phyloP scores from a whole-genome alignment of 2,888 invertebrate species.

The Acronicta alni region DNA sequence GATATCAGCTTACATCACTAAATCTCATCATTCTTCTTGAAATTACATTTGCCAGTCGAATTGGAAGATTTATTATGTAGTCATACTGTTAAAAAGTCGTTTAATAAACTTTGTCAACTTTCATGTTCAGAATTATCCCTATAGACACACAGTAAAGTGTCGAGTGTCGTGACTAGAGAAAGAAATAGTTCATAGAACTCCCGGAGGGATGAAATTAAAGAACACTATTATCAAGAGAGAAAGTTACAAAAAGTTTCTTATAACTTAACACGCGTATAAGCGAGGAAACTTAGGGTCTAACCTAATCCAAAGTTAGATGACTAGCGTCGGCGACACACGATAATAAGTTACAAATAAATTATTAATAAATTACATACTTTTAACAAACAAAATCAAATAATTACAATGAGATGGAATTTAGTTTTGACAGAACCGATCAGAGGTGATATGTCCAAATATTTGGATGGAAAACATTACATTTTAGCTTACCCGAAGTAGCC shows the following conservation, averaged over 20 bases:
- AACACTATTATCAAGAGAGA: slow-evolving; percentile 69
- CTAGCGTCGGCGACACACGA: slow-evolving; percentile 79
- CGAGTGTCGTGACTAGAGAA: slow-evolving; percentile 81
- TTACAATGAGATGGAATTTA: slow-evolving; percentile 35
- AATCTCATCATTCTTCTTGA: slow-evolving; percentile 41
- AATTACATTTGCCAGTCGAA: slow-evolving; percentile 44
- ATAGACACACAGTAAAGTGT: slow-evolving; percentile 69
- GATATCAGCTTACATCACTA: slow-evolving; percentile 14
- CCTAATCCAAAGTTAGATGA: slow-evolving; percentile 81
- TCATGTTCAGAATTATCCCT: slow-evolving; percentile 60
- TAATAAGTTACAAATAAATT: slow-evolving; percentile 77
- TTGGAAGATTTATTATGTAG: slow-evolving; percentile 31
- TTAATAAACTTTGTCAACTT: slow-evolving; percentile 45
- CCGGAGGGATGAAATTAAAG: slow-evolving; percentile 71
- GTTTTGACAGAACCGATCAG: slow-evolving; percentile 54
- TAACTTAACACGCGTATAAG: slow-evolving; percentile 65
- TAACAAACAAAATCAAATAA: slow-evolving; percentile 49
- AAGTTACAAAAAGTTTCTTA: slow-evolving; percentile 61
- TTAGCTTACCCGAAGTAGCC: slow-evolving; percentile 51
- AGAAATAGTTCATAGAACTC: slow-evolving; percentile 69
- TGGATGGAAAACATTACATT: slow-evolving; percentile 53
- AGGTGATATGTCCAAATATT: slow-evolving; percentile 47
- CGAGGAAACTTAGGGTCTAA: slow-evolving; percentile 76
- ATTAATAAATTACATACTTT: slow-evolving; percentile 67
- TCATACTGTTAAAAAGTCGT: slow-evolving; percentile 26